Evolutionary conservation across 2,888 invertebrate species (phyloP).

Genomic region (Rhorus exstirpatorius): DNA sequence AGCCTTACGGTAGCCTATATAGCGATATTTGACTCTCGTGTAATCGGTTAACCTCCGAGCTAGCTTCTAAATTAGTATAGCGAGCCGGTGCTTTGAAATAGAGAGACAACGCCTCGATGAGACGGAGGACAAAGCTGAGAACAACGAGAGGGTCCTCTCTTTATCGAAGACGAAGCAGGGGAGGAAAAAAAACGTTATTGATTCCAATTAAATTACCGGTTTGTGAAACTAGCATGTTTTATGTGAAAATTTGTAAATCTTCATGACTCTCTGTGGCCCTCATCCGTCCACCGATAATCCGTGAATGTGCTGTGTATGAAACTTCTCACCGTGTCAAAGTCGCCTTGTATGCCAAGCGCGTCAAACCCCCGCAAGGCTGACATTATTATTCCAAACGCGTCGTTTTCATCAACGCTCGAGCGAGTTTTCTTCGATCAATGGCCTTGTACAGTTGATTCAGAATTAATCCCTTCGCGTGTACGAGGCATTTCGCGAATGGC

Average conservation of each 20-base stretch:
- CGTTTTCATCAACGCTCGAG: conserved; percentile 63
- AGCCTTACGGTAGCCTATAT: conserved; percentile 25
- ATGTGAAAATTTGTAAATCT: too few species aligned
- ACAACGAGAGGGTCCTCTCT: conserved; percentile 1
- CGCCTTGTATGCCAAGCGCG: not conserved
- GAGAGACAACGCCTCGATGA: conserved; percentile 12
- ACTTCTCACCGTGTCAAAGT: conserved; percentile 5
- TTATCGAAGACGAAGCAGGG: not conserved
- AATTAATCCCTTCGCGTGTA: conserved; percentile 65
- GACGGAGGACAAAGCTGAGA: not conserved
- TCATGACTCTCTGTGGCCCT: not conserved
- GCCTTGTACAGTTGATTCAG: conserved; percentile 67
- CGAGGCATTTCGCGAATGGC: conserved; percentile 18
- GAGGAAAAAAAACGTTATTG: not conserved
- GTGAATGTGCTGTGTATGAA: not conserved
- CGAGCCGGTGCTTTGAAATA: conserved; percentile 30
- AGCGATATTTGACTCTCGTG: conserved; percentile 60
- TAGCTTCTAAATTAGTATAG: conserved; percentile 66
- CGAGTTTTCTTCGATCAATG: conserved; percentile 59
- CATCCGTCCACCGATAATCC: not conserved
- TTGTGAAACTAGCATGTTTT: not conserved
- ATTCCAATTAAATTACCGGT: not conserved
- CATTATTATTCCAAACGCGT: conserved; percentile 72
- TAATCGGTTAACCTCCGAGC: conserved; percentile 63
- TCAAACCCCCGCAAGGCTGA: conserved; percentile 1